Conservation (phyloP, 2,113 vertebrate genomes). For the Megaleporinus macrocephalus region DNA sequence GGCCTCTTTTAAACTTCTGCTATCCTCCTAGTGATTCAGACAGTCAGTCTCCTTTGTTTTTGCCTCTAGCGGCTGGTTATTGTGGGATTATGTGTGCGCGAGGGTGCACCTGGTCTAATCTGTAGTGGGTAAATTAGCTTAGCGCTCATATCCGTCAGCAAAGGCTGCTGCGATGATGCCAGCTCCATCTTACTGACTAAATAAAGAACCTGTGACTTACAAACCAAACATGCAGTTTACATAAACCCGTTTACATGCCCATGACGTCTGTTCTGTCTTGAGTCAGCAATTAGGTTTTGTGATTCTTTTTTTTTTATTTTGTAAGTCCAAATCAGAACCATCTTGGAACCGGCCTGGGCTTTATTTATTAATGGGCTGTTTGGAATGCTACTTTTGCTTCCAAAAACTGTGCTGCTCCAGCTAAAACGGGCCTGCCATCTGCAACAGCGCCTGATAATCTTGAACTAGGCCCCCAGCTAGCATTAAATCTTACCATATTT, state of each 20-base stretch:
- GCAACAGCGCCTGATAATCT: too few species aligned
- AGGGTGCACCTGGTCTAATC: conserved; percentile 65
- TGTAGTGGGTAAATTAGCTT: conserved; percentile 56
- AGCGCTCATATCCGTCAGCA: conserved; percentile 49
- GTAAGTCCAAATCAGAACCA: neutral
- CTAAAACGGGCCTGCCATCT: too few species aligned
- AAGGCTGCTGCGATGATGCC: too few species aligned
- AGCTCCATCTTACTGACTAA: neutral
- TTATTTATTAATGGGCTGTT: neutral
- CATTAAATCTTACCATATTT: too few species aligned
- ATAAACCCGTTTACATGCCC: neutral
- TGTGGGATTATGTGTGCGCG: neutral
- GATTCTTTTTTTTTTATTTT: neutral
- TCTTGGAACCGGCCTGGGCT: neutral
- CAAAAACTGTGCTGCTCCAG: too few species aligned
- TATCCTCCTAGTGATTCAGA: neutral
- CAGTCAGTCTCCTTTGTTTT: neutral
- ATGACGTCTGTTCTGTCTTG: neutral
- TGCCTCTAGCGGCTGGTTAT: neutral
- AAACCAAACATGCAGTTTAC: neutral
- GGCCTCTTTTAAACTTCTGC: neutral
- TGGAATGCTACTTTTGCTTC: neutral
- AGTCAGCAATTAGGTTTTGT: neutral
- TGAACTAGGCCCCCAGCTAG: too few species aligned
- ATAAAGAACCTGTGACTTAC: neutral